A percentile compares a stretch with the other conserved stretches of the same genome.
Evolutionary conservation across 2,888 invertebrate genomes (phyloP).

Genomic region (Drosophila suboccidentalis): DNA sequence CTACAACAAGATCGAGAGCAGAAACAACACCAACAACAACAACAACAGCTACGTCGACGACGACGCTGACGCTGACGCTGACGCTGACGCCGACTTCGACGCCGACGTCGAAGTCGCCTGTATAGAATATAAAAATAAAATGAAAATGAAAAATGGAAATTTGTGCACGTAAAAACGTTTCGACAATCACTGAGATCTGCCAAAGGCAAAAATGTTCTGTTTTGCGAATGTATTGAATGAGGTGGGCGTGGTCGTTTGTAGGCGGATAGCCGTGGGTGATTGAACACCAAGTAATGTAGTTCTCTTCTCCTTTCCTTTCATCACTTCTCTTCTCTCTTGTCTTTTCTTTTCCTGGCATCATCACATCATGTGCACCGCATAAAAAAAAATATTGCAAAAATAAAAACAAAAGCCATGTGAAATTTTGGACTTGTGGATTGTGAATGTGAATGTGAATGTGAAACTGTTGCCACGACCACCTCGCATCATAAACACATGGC

Average conservation of each 20-base stretch:
- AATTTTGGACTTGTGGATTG: slow-evolving; percentile 26
- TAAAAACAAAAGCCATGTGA: slow-evolving; percentile 51
- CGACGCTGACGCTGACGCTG: not conserved
- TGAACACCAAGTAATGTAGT: slow-evolving; percentile 48
- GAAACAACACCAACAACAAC: slow-evolving; percentile 1
- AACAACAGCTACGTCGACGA: not conserved
- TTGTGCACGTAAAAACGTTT: slow-evolving; percentile 51
- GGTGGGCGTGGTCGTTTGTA: slow-evolving; percentile 36
- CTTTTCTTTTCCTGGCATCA: not conserved
- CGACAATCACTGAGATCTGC: slow-evolving; percentile 50
- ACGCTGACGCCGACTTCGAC: not conserved
- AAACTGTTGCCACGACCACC: slow-evolving; percentile 49
- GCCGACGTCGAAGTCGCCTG: slow-evolving; percentile 7
- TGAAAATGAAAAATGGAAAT: slow-evolving; percentile 53
- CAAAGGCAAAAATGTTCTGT: slow-evolving; percentile 27
- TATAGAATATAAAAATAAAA: slow-evolving; percentile 64
- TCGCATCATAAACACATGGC: slow-evolving; percentile 71
- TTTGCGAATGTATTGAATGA: slow-evolving; percentile 24
- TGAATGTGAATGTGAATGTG: slow-evolving; percentile 42
- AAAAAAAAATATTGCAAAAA: slow-evolving; percentile 34
- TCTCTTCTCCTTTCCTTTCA: not conserved
- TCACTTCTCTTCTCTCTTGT: not conserved
- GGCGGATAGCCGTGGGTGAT: slow-evolving; percentile 51
- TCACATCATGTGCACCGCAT: slow-evolving; percentile 29
- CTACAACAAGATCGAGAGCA: slow-evolving; percentile 8